phyloP scores from a whole-genome alignment of 2,888 invertebrate species.

The Sipha maydis region DNA sequence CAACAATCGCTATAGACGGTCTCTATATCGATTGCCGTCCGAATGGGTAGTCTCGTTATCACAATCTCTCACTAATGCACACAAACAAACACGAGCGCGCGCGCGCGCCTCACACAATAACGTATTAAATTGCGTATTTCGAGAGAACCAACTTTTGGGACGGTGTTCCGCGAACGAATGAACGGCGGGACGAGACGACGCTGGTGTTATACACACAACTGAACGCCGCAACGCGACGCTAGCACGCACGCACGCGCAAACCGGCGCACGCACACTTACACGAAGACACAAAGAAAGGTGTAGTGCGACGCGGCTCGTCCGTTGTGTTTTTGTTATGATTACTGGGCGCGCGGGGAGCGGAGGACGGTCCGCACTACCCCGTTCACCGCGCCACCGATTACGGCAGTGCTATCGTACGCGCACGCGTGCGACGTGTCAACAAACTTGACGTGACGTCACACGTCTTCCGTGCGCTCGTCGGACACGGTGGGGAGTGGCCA shows the following conservation, averaged over 20 bases:
- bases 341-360: background rate
- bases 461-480: background rate
- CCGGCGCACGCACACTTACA: background rate
- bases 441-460: conserved; percentile 39
- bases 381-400: background rate
- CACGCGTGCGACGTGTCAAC: conserved; percentile 33
- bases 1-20: background rate
- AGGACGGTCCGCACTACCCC: background rate
- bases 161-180: background rate
- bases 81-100: background rate
- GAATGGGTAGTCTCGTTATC: too few species aligned
- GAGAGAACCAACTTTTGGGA: background rate
- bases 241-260: background rate
- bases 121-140: background rate
- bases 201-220: background rate
- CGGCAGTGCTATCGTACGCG: background rate
- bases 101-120: background rate
- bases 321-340: conserved; percentile 58
- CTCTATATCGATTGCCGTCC: background rate
- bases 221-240: background rate
- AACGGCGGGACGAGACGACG: background rate
- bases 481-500: too few species aligned
- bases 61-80: background rate
- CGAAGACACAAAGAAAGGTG: conserved; percentile 36
- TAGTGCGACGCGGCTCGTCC: background rate